Conservation (phyloP, 1,140 invertebrate species). For the Dolichoris vasculosae region DNA sequence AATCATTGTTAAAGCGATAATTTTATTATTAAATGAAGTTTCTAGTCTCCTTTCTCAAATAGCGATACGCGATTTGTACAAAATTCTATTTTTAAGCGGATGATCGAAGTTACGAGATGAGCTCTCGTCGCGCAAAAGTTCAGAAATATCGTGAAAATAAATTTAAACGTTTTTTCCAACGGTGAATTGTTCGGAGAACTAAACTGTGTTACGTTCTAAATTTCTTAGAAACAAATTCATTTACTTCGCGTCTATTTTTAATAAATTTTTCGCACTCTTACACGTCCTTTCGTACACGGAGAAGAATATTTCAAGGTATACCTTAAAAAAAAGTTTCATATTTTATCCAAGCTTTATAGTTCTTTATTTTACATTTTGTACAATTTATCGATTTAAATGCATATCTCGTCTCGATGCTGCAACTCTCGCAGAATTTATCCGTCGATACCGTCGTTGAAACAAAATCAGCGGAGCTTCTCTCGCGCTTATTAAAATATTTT, state of each 20-base stretch:
- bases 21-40: too few relatives aligned
- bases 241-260: background rate
- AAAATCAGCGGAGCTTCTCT: background rate
- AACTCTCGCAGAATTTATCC: background rate
- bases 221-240: background rate
- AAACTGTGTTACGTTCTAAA: slow-evolving; percentile 23
- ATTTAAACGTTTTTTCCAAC: too few relatives aligned
- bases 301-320: background rate
- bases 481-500: background rate
- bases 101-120: too few relatives aligned
- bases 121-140: too few relatives aligned
- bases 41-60: too few relatives aligned
- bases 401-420: background rate
- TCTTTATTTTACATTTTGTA: slow-evolving; percentile 6
- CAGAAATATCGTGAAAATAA: too few relatives aligned
- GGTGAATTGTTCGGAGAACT: background rate
- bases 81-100: too few relatives aligned
- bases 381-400: background rate
- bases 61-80: too few relatives aligned
- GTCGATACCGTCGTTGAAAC: background rate
- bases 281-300: too few relatives aligned
- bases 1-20: too few relatives aligned
- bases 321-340: background rate
- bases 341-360: background rate
- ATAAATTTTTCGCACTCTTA: background rate